Conservation (phyloP, 1,140 invertebrate species). For the Atta colombica region DNA sequence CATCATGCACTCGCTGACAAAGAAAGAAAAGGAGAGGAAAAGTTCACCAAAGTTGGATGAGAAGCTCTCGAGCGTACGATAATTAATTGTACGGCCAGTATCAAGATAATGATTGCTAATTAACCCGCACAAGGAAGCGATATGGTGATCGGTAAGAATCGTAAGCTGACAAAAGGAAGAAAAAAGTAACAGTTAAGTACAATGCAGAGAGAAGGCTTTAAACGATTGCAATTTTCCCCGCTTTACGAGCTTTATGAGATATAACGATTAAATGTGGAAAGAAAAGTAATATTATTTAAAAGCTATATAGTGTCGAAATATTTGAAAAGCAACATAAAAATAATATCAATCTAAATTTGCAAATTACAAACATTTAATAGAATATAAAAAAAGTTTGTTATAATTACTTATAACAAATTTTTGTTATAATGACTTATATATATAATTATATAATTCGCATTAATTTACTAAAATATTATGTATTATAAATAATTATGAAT, state of each 20-base stretch:
- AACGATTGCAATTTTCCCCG: constrained; percentile 56
- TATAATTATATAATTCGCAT: neutral
- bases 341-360: neutral
- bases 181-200: constrained; percentile 20
- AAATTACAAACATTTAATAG: neutral
- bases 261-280: constrained; percentile 35
- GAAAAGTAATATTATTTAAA: constrained; percentile 11
- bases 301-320: neutral
- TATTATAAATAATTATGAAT: neutral
- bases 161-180: constrained; percentile 2
- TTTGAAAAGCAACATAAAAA: neutral
- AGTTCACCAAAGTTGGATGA: constrained; percentile 16
- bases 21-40: constrained; percentile 28
- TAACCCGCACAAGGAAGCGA: constrained; percentile 54
- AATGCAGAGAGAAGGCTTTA: constrained; percentile 3
- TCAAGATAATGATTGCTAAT: constrained; percentile 77
- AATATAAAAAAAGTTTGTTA: neutral
- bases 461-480: neutral
- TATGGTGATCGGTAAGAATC: constrained; percentile 48
- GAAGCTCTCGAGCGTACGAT: constrained; percentile 14
- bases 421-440: neutral
- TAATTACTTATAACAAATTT: too few species aligned
- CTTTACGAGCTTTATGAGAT: constrained; percentile 44
- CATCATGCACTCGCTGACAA: neutral
- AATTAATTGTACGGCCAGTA: constrained; percentile 72